Conservation (phyloP, 2,113 vertebrate genomes). For the Solea solea region DNA sequence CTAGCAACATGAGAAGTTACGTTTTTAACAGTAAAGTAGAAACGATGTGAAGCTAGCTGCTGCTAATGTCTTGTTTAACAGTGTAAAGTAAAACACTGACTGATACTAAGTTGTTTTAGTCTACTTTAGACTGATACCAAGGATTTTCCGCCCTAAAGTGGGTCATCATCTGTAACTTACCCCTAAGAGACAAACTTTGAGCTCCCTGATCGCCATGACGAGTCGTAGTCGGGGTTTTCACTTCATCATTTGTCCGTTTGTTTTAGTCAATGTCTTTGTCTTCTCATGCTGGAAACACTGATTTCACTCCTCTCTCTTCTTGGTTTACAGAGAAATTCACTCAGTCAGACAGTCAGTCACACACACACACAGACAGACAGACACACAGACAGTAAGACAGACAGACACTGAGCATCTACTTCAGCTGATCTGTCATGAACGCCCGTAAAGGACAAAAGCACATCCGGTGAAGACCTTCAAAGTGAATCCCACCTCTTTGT, state of each 20-base stretch:
- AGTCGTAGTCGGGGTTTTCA: slow-evolving; percentile 14
- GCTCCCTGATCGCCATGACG: slow-evolving; percentile 89
- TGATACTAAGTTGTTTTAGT: too few species aligned
- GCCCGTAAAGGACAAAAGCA: accelerated
- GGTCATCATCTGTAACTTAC: slow-evolving; percentile 84
- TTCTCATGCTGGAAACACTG: slow-evolving; percentile 52
- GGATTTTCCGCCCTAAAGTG: slow-evolving; percentile 58
- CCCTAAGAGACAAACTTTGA: slow-evolving; percentile 97
- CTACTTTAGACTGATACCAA: background rate
- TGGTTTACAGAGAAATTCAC: slow-evolving; percentile 51
- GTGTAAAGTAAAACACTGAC: background rate
- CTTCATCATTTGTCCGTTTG: slow-evolving; percentile 50
- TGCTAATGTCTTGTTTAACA: background rate
- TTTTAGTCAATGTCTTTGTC: slow-evolving; percentile 51
- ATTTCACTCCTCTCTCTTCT: slow-evolving; percentile 19
- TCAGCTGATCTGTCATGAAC: background rate
- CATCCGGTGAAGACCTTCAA: slow-evolving; percentile 34
- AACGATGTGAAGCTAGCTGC: too few species aligned
- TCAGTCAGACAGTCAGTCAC: slow-evolving; percentile 26
- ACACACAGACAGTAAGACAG: slow-evolving; percentile 40
- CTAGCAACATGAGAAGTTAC: background rate
- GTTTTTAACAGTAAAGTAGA: background rate
- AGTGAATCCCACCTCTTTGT: slow-evolving; percentile 19
- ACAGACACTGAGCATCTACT: slow-evolving; percentile 55
- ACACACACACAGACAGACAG: slow-evolving; percentile 1